Evolutionary conservation across 2,113 vertebrate species (phyloP), one percentile per base, ranked within the genome.

Genomic region (Myodes glareolus): DNA sequence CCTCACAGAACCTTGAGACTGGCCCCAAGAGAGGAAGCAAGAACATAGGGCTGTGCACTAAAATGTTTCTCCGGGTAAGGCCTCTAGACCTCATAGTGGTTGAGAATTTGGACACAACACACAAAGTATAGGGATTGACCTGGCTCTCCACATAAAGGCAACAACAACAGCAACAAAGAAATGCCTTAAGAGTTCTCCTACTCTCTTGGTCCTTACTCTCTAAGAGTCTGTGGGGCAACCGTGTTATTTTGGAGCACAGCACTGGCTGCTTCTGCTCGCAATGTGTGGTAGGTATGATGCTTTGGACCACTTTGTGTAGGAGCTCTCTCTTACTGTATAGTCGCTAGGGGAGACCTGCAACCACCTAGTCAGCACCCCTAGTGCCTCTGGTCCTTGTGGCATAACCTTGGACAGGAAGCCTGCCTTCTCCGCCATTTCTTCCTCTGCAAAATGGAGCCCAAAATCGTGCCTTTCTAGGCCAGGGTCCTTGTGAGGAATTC

Each of bases 141-240:
- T 55, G 81, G 70, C 55, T 88, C 81, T 96, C 85, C 68, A 61
- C 87, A 29, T 78, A 88, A 97, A 81, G 65, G 31, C 16, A 72
- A 50, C 1, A 31, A 31, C 13, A 39, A 77, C 16, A 78, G 52
- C 31, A 52, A 80, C n/a, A 52, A 47, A 36, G 52, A 33, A 81
- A 55, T 95, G 25, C n/a, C 45, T 65, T 47, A 25, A 65, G 68
- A 95, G 29, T n/a, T 92, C 42, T 47, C 39, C 16, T 39, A 77
- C 27, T 77, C 75, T 77, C 10, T 29, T 13, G 5, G 55, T 27
- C 61, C 52, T 42, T 7, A 27, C n/a, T 72, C 52, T 55, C 58
- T 86, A 5, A 52, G 55, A 39, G 25, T 70, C 3, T 31, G 2
- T 67, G 82, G 25, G 55, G 29, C 2, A 21, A 7, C 47, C 76